These are phyloP conservation scores for Tetropium fuscum DNA, from an alignment of 2,888 invertebrate species.

Conservation along the genomic window DNA sequence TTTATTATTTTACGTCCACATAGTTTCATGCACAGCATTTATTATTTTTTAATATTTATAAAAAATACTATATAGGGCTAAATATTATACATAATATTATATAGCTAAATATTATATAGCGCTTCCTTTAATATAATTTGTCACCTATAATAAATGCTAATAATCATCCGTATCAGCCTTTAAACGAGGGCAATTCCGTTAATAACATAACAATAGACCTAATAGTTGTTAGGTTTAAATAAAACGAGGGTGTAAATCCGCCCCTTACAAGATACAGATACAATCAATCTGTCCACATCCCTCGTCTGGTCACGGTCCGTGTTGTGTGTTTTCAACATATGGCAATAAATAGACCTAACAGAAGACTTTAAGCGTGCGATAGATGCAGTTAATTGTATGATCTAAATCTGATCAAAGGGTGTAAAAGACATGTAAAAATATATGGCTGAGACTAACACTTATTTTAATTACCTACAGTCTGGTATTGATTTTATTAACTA, in stretches of 20 bases:
- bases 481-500: no score
- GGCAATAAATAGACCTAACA: slow-evolving; percentile 42
- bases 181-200: slow-evolving; percentile 49
- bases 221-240: slow-evolving; percentile 49
- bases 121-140: no score
- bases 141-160: not conserved
- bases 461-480: no score
- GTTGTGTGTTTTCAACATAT: slow-evolving; percentile 48
- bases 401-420: slow-evolving; percentile 11
- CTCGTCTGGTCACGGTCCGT: slow-evolving; percentile 49
- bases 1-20: no score
- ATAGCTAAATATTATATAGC: no score
- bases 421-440: no score
- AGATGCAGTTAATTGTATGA: slow-evolving; percentile 13
- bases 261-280: slow-evolving; percentile 61
- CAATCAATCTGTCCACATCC: slow-evolving; percentile 57
- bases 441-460: no score
- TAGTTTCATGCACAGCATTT: no score
- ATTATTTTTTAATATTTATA: no score
- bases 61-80: no score
- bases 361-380: slow-evolving; percentile 15
- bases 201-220: slow-evolving; percentile 57
- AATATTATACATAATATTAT: no score
- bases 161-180: slow-evolving; percentile 8
- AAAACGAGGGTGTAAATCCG: slow-evolving; percentile 54